Evolutionary conservation across 2,888 invertebrate genomes (phyloP).

Genomic region (Heliconius erato): DNA sequence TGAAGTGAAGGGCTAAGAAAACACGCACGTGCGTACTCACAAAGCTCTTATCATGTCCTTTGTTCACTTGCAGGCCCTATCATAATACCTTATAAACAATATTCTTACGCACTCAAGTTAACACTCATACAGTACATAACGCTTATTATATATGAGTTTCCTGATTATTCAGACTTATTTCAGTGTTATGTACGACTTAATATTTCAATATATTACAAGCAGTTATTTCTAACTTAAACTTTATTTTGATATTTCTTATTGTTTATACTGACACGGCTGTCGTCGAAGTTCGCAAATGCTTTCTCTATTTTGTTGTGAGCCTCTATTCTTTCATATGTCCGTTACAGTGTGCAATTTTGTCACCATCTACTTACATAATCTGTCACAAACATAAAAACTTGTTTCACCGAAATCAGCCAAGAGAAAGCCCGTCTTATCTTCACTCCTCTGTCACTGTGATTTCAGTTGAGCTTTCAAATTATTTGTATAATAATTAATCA

Average conservation of each 20-base stretch:
- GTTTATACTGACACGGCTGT: constrained; percentile 28
- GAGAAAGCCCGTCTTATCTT: constrained; percentile 74
- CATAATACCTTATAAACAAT: constrained; percentile 19
- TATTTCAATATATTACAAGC: background rate
- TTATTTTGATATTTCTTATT: constrained; percentile 39
- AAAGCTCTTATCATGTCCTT: constrained; percentile 67
- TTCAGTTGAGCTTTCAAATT: constrained; percentile 60
- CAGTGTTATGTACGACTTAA: background rate
- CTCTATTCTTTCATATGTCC: constrained; percentile 66
- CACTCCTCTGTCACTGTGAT: constrained; percentile 61
- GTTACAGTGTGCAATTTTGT: constrained; percentile 70
- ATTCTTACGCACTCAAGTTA: constrained; percentile 10
- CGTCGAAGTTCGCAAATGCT: constrained; percentile 66
- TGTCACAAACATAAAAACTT: constrained; percentile 68
- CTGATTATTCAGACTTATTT: constrained; percentile 6
- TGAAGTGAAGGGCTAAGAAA: constrained; percentile 62
- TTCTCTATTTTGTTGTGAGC: constrained; percentile 68
- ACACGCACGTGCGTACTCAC: constrained; percentile 74
- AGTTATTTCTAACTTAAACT: constrained; percentile 9
- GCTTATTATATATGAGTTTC: constrained; percentile 9
- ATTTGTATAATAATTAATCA: constrained; percentile 32
- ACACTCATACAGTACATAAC: constrained; percentile 14
- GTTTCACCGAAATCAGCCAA: constrained; percentile 67
- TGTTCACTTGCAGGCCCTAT: constrained; percentile 58
- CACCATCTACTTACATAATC: constrained; percentile 75